Base-by-base conservation (phyloP, 2,797 vertebrate genomes). In the Chromis chromis region DNA sequence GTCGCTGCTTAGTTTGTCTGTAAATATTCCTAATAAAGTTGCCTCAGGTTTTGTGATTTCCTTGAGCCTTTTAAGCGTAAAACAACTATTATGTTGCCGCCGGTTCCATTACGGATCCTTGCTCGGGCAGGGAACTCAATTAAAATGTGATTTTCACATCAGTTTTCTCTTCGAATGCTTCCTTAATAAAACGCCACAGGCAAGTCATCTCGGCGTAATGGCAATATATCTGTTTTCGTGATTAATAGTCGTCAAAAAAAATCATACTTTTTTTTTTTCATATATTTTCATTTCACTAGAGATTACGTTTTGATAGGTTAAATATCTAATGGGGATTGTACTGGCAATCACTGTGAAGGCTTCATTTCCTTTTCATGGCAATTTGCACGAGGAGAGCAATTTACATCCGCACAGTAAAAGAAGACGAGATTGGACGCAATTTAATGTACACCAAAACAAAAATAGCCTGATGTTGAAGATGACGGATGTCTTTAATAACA, bases 271-370 rank as follows among this genome's bases (percentile, higher is more conserved):
- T 25, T 44, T 6, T n/a, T n/a, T 42, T 16, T 62, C 65, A 74
- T 72, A 76, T 72, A 78, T 86, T 81, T 87, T 76, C 83, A 83
- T 91, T 87, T 85, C 84, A 9, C 57, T 75, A 65, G 79, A 82
- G 85, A 83, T 89, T 76, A 74, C 0, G 54, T 84, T 90, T 85
- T 70, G 76, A 83, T 84, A 70, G 90, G 92, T 93, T 92, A 91
- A 81, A 92, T 79, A 82, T 89, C 84, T 90, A 91, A 94, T 91
- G 83, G 84, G 85, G 84, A 93, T 89, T 82, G 75, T 83, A 78
- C 42, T 83, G 70, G 83, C 89, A 90, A 89, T 92, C 88, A 88
- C 79, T 88, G 76, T 66, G 57, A 81, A 78, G 79, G 62, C 79
- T 88, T 86, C 63, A 70, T 86, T 86, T 89, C 65, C 36, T 85